Evolutionary conservation across 30 jellyfish, hydroid and myxozoan species (phyloP), one percentile per base, ranked within the genome.

Genomic region (Cassiopea andromeda): DNA sequence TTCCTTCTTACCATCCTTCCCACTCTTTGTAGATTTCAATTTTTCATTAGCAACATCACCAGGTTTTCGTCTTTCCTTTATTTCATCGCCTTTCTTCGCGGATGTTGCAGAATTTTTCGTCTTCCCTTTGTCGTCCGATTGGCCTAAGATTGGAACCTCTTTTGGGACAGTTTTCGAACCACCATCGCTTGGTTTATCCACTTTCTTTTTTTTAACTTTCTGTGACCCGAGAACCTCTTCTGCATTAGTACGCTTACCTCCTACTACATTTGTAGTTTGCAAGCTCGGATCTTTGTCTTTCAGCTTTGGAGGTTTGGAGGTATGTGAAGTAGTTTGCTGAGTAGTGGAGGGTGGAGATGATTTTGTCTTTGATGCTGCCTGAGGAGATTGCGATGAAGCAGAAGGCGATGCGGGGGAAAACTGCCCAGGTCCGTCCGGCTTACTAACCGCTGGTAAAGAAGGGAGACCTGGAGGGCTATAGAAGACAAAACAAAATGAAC

Each of bases 181-280:
- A 14, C 91, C 73, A 49, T 87, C 95, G 5, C 72, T 50, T 8
- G 88, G 60, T 38, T 88, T 92, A 7, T 96, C 98, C 16, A 79
- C 58, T 71, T 89, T 91, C 77, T 96, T 96, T 94, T 96, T 96
- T 78, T 96, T 96, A 46, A 91, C 60, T 73, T 96, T 96, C 46
- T 77, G 94, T 14, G 92, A 4, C 1, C 64, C 7, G 4, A 74
- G 80, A 8, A 82, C 75, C 80, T 92, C 97, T 2, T 96, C 99
- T 16, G 78, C 73, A 70, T 60, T 75, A 3, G 97, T 38, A 54
- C 97, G 72, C 80, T 94, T 94, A 46, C 48, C 76, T 18, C 92
- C 82, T 48, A 73, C 61, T 49, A 68, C 49, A 57, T n/a, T n/a
- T n/a, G 94, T 9, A 48, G n/a, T 80, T 78, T 89, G 92, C 7